Evolutionary conservation across 92 coral and sea anemone species (phyloP), one percentile per base, ranked within the genome.

Genomic region (Porites lobata): DNA sequence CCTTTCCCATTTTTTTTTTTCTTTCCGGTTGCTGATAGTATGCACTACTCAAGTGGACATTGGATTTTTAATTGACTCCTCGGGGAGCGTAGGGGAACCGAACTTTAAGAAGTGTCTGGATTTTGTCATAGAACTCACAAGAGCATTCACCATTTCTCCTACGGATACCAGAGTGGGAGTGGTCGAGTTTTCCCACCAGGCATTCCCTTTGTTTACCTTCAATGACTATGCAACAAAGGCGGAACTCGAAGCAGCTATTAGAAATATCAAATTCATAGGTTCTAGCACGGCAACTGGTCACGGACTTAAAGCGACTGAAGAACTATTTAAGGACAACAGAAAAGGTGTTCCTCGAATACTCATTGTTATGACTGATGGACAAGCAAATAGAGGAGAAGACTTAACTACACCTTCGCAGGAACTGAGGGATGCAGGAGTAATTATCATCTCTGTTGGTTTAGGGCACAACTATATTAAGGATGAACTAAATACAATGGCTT

Each of bases 51-150:
- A 85, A 54, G 90, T 91, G 11, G 96, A 93, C 54, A 92, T 93
- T 47, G 96, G 94, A 1, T 93, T 93, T 76, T 76, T 90, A 8
- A 85, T 93, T 24, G 96, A 93, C 22, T 93, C 90, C 17, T 93
- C 96, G 14, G 96, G 90, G 21, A 93, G 94, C 76, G 81, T 93
- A 14, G 96, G 96, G 43, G 81, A 72, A 72, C 94, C 92, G 22
- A 93, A 87, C 67, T 90, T 93, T 59, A 70, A 87, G 57, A 22
- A 72, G 14, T 84, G 91, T 17, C 71, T 90, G 75, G 75, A 93
- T 50, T 93, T 93, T 61, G 82, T 90, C 18, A 93, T 90, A 67
- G 52, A 61, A 14, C 80, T 90, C 13, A 68, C 90, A 3, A 64
- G 57, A 1, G 86, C 96, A 54, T 93, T 93, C 59, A 78, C 61